Base-by-base conservation (phyloP, 2,888 invertebrate genomes). In the Acanthosepion pharaonis region DNA sequence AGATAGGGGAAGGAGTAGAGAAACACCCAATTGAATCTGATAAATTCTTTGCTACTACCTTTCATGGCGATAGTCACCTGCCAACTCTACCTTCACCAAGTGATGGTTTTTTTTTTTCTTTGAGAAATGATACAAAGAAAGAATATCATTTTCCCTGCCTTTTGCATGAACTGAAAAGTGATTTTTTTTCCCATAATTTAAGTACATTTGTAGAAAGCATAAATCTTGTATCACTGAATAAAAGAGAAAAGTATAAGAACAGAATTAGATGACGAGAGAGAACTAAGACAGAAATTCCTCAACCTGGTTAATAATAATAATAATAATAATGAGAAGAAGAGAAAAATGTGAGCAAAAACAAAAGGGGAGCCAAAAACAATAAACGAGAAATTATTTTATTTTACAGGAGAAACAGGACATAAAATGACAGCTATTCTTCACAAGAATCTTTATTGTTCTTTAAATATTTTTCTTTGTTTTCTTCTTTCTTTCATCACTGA, bases 181-280 rank as follows among this genome's bases (percentile, higher is more conserved):
- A 78, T 78, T n/a, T 78, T 78, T n/a, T 11, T 78, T n/a, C 78
- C 78, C 78, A 78, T 78, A 78, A 78, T 78, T 78, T 78, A 59
- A n/a, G 78, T n/a, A n/a, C 28, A 78, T 78, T 78, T 78, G 78
- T 78, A 78, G 78, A 78, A 78, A n/a, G 78, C 78, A 78, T 78
- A 78, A 78, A 78, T 78, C 78, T n/a, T 78, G 78, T 78, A 11
- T 8, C 28, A 78, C n/a, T 78, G 18, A 33, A 78, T n/a, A n/a
- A 15, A 78, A 9, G n/a, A n/a, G n/a, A 78, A n/a, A 59, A 59
- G 23, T 20, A 20, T 5, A 78, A 78, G 28, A n/a, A n/a, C 18
- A 28, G 9, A 33, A 78, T 78, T 8, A 33, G 20, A n/a, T 15
- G 11, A 5, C 20, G 20, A 23, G 59, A 59, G 59, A 59, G 25